Evolutionary conservation across 2,797 vertebrate genomes (phyloP).

Genomic region (Eupleurogrammus muticus): DNA sequence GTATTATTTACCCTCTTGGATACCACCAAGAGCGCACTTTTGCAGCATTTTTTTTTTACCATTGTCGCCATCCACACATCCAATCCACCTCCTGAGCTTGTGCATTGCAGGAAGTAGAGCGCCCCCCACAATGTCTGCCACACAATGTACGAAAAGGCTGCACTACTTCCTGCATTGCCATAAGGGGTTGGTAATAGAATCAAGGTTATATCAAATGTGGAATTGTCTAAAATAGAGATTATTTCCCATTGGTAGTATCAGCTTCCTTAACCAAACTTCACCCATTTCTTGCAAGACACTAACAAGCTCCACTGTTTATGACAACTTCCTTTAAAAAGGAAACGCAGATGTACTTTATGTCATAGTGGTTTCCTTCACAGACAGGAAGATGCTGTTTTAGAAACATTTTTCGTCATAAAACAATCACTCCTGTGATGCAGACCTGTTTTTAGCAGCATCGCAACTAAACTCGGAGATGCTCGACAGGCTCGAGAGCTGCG

Average conservation of each 20-base stretch:
- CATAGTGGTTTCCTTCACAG: neutral
- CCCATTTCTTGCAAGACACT: too few species aligned
- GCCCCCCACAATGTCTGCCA: neutral
- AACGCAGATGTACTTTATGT: neutral
- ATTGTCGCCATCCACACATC: too few species aligned
- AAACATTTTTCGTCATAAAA: constrained; percentile 4
- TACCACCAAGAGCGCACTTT: too few species aligned
- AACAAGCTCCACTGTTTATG: too few species aligned
- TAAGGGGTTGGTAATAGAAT: too few species aligned
- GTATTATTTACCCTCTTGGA: too few species aligned
- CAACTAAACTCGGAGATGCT: neutral
- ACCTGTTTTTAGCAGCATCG: constrained; percentile 21
- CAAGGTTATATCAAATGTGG: neutral
- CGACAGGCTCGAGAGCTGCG: constrained; percentile 5
- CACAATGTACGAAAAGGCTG: too few species aligned
- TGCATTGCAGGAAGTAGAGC: too few species aligned
- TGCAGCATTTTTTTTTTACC: too few species aligned
- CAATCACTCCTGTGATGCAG: constrained; percentile 1
- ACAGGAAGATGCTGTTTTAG: neutral
- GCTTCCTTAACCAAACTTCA: neutral
- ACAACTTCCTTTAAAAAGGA: too few species aligned
- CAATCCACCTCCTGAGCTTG: too few species aligned
- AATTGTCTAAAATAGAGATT: too few species aligned
- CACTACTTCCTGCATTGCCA: neutral
- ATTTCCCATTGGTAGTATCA: neutral